These are phyloP conservation scores for Argyra leucocephala DNA, from an alignment of 2,888 invertebrate species.

Conservation along the genomic window DNA sequence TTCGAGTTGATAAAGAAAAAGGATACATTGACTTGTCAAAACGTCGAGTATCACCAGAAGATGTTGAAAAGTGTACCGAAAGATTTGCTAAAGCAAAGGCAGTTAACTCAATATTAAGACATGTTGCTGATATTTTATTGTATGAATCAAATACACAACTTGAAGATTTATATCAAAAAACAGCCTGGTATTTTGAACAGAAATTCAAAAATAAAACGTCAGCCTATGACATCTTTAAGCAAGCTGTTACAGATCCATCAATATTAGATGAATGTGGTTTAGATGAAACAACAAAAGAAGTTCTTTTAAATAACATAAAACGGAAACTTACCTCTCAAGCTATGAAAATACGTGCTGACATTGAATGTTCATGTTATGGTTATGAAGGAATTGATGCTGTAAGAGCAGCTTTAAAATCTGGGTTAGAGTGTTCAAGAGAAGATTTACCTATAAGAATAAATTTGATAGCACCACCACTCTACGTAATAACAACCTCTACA, in stretches of 20 bases:
- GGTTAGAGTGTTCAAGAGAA: conserved; percentile 80
- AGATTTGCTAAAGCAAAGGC: conserved; percentile 97
- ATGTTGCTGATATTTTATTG: conserved; percentile 89
- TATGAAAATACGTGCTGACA: conserved; percentile 88
- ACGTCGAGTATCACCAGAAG: conserved; percentile 94
- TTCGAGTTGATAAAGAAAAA: conserved; percentile 98
- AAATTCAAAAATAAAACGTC: conserved; percentile 93
- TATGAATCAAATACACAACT: conserved; percentile 86
- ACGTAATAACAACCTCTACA: conserved; percentile 96
- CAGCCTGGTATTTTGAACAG: conserved; percentile 97
- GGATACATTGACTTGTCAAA: conserved; percentile 99
- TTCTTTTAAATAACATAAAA: conserved; percentile 87
- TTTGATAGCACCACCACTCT: conserved; percentile 94
- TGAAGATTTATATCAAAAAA: conserved; percentile 89
- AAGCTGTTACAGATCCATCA: conserved; percentile 89
- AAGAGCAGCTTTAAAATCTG: conserved; percentile 80
- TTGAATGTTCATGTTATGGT: conserved; percentile 89
- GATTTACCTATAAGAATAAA: conserved; percentile 97
- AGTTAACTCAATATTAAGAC: conserved; percentile 93
- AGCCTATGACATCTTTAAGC: conserved; percentile 96
- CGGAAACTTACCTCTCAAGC: conserved; percentile 93
- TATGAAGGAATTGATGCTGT: conserved; percentile 99
- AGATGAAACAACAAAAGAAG: conserved; percentile 83
- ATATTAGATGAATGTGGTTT: conserved; percentile 93
- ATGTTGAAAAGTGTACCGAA: conserved; percentile 96